Percentiles rank a stretch among this genome's conserved stretches.
phyloP scores from a whole-genome alignment of 2,113 vertebrate genomes.

The Cryptomyrus ogoouensis region DNA sequence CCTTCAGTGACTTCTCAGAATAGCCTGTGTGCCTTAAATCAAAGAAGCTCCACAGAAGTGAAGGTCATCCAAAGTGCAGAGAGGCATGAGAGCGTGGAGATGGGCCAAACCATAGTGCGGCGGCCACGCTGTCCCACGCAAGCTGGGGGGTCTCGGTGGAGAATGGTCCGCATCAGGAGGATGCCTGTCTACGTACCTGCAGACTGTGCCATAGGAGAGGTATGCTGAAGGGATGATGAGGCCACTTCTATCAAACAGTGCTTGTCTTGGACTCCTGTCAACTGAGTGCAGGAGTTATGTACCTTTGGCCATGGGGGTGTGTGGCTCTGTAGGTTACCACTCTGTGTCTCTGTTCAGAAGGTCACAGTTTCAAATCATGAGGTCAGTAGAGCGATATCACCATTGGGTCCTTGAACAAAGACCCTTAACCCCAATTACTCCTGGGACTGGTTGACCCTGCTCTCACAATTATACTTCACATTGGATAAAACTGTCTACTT shows the following conservation, averaged over 20 bases:
- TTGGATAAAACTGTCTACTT: background rate
- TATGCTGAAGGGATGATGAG: background rate
- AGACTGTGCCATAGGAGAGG: background rate
- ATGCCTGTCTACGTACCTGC: background rate
- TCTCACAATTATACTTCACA: background rate
- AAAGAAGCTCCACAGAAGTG: background rate
- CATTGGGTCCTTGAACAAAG: background rate
- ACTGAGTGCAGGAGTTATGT: background rate
- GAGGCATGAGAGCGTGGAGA: background rate
- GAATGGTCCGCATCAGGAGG: background rate
- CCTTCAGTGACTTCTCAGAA: background rate
- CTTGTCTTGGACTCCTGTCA: background rate
- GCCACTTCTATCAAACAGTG: background rate
- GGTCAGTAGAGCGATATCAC: background rate
- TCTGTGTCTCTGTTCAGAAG: background rate
- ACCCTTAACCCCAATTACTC: background rate
- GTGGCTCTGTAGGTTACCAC: background rate
- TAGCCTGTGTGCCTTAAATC: background rate
- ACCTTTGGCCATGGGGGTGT: background rate
- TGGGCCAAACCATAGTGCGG: background rate
- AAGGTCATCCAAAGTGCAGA: background rate
- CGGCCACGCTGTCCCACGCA: background rate
- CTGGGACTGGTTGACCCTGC: background rate
- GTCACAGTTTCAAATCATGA: background rate
- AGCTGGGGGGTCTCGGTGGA: background rate